Evolutionary conservation across 2,113 vertebrate genomes (phyloP).

Genomic region (Lepus americanus): DNA sequence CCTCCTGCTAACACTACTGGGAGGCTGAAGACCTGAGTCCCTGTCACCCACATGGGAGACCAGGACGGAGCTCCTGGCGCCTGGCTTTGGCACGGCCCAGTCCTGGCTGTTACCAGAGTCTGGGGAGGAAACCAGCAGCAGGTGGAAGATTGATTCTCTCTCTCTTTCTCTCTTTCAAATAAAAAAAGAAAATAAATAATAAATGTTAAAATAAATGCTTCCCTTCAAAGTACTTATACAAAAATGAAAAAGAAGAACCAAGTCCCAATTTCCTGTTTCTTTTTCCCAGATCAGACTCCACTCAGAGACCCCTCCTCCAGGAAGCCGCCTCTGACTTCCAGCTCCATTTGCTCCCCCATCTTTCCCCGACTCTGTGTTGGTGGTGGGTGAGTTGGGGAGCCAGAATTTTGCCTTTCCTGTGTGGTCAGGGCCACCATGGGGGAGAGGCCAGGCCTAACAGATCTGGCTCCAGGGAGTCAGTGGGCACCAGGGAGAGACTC

Average conservation of each 20-base stretch:
- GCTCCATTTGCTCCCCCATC: not conserved
- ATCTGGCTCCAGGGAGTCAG: not conserved
- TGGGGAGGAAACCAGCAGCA: no score
- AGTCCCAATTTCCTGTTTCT: constrained; percentile 11
- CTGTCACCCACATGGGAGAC: no score
- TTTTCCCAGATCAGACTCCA: not conserved
- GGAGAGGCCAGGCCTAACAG: not conserved
- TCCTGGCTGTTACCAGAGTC: no score
- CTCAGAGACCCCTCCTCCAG: not conserved
- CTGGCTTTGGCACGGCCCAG: no score
- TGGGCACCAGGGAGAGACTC: not conserved
- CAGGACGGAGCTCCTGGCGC: no score
- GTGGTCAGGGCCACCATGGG: not conserved
- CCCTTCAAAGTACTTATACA: no score
- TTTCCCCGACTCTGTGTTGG: not conserved
- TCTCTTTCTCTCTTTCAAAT: no score
- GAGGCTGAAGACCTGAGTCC: no score
- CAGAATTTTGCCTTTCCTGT: not conserved
- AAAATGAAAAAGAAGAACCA: not conserved
- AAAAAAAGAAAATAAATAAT: no score
- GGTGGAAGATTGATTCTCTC: no score
- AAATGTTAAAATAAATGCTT: no score
- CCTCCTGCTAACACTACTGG: no score
- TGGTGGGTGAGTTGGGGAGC: not conserved
- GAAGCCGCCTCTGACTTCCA: not conserved